phyloP scores from a whole-genome alignment of 2,113 vertebrate genomes.

The Anolis sagrei region DNA sequence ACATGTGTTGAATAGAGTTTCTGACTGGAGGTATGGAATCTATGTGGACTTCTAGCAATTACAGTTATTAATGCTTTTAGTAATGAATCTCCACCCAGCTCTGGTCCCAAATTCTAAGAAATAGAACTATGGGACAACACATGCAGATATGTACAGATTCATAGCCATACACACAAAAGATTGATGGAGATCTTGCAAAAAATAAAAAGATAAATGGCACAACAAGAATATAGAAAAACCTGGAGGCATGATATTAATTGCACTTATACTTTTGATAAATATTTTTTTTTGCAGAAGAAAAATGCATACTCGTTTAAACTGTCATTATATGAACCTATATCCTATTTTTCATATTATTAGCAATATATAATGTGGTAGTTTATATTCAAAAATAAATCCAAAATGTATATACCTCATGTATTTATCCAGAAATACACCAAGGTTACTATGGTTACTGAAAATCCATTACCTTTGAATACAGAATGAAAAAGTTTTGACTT shows the following conservation, averaged over 20 bases:
- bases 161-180: conserved; percentile 49
- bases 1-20: background rate
- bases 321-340: conserved; percentile 83
- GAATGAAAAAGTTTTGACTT: conserved; percentile 90
- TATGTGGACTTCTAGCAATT: background rate
- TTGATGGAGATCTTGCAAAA: conserved; percentile 76
- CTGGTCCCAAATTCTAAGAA: conserved; percentile 71
- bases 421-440: conserved; percentile 85
- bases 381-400: conserved; percentile 88
- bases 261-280: conserved; percentile 83
- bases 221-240: conserved; percentile 71
- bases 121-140: conserved; percentile 63
- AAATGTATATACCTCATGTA: conserved; percentile 85
- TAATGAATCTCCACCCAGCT: conserved; percentile 65
- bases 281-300: conserved; percentile 83
- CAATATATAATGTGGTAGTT: conserved; percentile 87
- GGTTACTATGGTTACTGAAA: conserved; percentile 88
- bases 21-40: no score
- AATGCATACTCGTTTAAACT: conserved; percentile 82
- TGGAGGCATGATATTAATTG: conserved; percentile 74
- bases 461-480: conserved; percentile 89
- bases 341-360: conserved; percentile 88
- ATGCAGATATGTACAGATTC: background rate
- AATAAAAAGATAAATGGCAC: conserved; percentile 77
- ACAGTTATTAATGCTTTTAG: conserved; percentile 61